Evolutionary conservation across 2,888 invertebrate genomes (phyloP), one percentile per base, ranked within the genome.

Genomic region (Proisotoma minuta): DNA sequence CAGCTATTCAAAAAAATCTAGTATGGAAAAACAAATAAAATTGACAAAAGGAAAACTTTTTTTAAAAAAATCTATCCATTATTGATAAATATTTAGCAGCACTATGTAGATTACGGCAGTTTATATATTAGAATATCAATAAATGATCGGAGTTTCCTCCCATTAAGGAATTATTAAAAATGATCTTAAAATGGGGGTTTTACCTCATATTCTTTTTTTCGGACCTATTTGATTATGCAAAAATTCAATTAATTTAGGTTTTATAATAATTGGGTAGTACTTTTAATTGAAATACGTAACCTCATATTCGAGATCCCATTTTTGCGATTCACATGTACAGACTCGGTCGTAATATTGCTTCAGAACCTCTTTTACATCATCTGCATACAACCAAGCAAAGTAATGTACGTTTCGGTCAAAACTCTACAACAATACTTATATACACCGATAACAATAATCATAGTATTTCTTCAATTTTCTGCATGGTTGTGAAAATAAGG

Each of bases 241-340:
- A 10, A 34, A 34, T 34, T 10, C 8, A 10, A 12, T 34, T 34
- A 12, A 34, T 34, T 10, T 34, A 34, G 34, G 34, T 12, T 34
- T 10, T 10, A 10, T 34, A 12, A n/a, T n/a, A n/a, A n/a, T n/a
- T 34, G 12, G 12, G 12, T n/a, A 40, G 51, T 89, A 96, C 96
- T 93, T 15, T 34, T 15, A 34, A 8, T 95, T 85, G 94, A 89
- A 10, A 10, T 15, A 15, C 18, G 18, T 5, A 85, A 97, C 95
- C 87, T 95, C 93, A 85, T 91, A 89, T 88, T 98, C 98, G 91
- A 98, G 93, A 89, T 98, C 98, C 89, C 96, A 98, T 87, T 97
- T 97, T 85, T 94, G 93, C 85, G 92, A 90, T 87, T 97, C 97
- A 87, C 95, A 91, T 84, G 88, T 85, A 87, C 88, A 88, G 87